Base-by-base conservation (phyloP, 2,113 vertebrate species). In the Cyanocitta stelleri region DNA sequence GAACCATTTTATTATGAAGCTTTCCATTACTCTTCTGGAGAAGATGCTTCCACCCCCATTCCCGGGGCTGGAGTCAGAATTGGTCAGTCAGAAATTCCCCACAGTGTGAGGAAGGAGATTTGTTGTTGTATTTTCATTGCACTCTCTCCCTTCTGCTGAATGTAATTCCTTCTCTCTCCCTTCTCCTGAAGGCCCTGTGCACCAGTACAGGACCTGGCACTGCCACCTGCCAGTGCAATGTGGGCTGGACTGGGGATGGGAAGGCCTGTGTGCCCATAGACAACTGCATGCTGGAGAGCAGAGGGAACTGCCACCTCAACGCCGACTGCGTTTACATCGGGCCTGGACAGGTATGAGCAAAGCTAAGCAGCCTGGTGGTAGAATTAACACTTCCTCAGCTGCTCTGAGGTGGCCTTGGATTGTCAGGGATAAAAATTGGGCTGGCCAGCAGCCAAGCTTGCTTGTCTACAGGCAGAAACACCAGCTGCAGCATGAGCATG, bases 201-300 rank as follows among this genome's bases (percentile, higher is more conserved):
- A 95, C 97, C 73, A 98, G 97, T 26, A 90, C 90, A 2, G 97
- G 96, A 56, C 98, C 98, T 3, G 98, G 98, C 61, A 98, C 91
- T 3, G 96, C 94, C 27, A 98, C 96, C 12, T 98, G 98, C 91
- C 96, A 98, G 23, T 99, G 99, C 85, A 95, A 96, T 27, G 96
- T 97, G 29, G 99, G 99, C 74, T 99, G 99, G 99, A 98, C 96
- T 0, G 99, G 99, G 18, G 99, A 99, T 0, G 99, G 99, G 13
- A 97, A 90, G 24, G 89, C 95, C 75, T 99, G 99, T 16, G 88
- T 98, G 74, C 98, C 98, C 90, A 98, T 99, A 29, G 98, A 99
- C 78, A 98, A 98, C 96, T 99, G 99, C 89, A 88, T 97, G 90
- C 91, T 98, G 96, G 97, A 97, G 41, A 97, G 66, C 46, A 98